phyloP scores from a whole-genome alignment of 2,888 invertebrate species.

The Drosophila paranaensis region DNA sequence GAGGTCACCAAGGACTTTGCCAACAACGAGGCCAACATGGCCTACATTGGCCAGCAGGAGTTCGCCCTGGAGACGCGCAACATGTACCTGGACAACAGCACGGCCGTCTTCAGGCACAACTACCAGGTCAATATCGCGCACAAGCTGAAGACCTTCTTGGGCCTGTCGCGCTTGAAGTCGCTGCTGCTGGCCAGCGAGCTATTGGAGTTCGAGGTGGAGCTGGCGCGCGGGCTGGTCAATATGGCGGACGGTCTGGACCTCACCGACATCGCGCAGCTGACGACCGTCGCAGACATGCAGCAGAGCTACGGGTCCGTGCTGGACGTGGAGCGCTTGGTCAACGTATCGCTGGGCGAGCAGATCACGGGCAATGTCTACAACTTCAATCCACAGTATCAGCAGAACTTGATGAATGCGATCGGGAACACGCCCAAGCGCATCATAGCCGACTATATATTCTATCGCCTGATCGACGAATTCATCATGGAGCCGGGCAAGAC shows the following conservation, averaged over 20 bases:
- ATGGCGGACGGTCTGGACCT: slow-evolving; percentile 51
- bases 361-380: slow-evolving; percentile 68
- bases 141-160: slow-evolving; percentile 59
- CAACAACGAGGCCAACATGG: slow-evolving; percentile 58
- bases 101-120: slow-evolving; percentile 24
- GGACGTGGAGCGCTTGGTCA: slow-evolving; percentile 68
- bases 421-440: slow-evolving; percentile 51
- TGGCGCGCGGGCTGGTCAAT: slow-evolving; percentile 74
- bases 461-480: slow-evolving; percentile 68
- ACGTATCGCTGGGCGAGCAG: slow-evolving; percentile 61
- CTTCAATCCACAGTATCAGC: slow-evolving; percentile 60
- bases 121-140: slow-evolving; percentile 38
- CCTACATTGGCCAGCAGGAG: slow-evolving; percentile 65
- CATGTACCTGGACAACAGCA: slow-evolving; percentile 64
- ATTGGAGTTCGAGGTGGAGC: slow-evolving; percentile 73
- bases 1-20: slow-evolving; percentile 63
- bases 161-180: slow-evolving; percentile 50
- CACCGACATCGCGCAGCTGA: slow-evolving; percentile 41
- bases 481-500: slow-evolving; percentile 40
- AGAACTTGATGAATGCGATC: slow-evolving; percentile 65
- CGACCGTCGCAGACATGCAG: slow-evolving; percentile 62
- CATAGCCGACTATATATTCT: slow-evolving; percentile 82
- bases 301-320: slow-evolving; percentile 62
- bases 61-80: slow-evolving; percentile 57
- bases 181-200: slow-evolving; percentile 66